Base-by-base conservation (phyloP, 2,888 invertebrate genomes). In the Thymelicus sylvestris region DNA sequence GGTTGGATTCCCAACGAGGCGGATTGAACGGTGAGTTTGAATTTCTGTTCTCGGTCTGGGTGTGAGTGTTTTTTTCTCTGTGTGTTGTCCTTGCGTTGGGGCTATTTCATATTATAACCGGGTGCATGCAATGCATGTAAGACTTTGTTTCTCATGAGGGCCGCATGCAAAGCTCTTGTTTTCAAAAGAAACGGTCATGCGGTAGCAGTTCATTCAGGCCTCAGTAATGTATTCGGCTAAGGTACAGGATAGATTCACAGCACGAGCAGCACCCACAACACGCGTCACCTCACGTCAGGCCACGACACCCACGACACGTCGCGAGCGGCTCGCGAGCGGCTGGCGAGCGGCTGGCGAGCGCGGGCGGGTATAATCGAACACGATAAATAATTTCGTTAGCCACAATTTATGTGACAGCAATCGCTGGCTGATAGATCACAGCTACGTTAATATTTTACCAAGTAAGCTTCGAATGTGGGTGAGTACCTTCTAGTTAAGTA, bases 381-480 rank as follows among this genome's bases (percentile, higher is more conserved):
- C 72, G 67, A 74, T 77, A 76, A 76, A 76, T 77, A 75, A 74
- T 75, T 74, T 74, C 65, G 73, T 74, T 68, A 74, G 66, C 63
- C 69, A 66, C 65, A 60, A 76, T 77, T 77, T 75, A 77, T 75
- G 71, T 77, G 75, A 68, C 68, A 44, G 68, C 68, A 41, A 39
- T 68, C 62, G 63, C 47, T 47, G 68, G 38, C 24, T 63, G 63
- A 68, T 63, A 48, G 63, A 69, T 64, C 31, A 57, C 63, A 3
- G 57, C 31, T 62, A 10, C 39, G 57, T 38, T 57, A 19, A 64
- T 47, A 57, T 41, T 63, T 55, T 68, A 15, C 50, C 38, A 50
- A 64, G 15, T 50, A 31, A 64, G 7, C 62, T 2, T 61, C 15
- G 47, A 62, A 13, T 39, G 55, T 15, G 65, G 52, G 1, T 10